Evolutionary conservation across 2,797 vertebrate genomes (phyloP).

Genomic region (Enteromius anoplus): DNA sequence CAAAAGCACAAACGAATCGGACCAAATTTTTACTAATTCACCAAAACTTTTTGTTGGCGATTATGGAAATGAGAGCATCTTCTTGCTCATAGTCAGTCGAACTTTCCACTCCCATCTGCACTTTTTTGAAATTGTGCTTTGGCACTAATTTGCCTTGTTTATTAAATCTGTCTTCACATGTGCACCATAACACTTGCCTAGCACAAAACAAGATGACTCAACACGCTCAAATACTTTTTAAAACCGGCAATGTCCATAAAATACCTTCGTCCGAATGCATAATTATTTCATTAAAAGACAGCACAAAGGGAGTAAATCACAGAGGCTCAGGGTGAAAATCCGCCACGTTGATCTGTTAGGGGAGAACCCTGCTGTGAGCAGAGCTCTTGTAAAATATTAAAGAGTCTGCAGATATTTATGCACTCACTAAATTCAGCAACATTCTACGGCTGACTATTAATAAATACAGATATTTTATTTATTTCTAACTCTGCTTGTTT

Average conservation of each 20-base stretch:
- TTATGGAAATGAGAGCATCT: not conserved
- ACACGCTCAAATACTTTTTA: slow-evolving; percentile 8
- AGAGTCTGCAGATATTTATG: slow-evolving; percentile 12
- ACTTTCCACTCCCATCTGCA: not conserved
- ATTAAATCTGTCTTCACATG: not conserved
- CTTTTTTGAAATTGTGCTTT: not conserved
- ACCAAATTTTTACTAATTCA: not conserved
- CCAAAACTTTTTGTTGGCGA: not conserved
- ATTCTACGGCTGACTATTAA: not conserved
- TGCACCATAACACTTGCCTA: not conserved
- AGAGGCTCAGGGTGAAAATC: not conserved
- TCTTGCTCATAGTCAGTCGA: not conserved
- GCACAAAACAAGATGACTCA: not conserved
- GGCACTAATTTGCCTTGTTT: not conserved
- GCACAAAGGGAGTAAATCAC: slow-evolving; percentile 16
- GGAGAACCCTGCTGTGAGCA: slow-evolving; percentile 19
- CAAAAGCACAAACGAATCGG: not conserved
- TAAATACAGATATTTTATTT: not conserved
- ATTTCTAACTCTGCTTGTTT: not conserved
- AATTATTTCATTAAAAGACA: slow-evolving; percentile 26
- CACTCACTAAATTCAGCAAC: not conserved
- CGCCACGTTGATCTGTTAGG: slow-evolving; percentile 29
- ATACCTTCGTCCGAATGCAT: slow-evolving; percentile 1
- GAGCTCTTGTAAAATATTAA: slow-evolving; percentile 48
- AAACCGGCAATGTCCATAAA: not conserved